Percentiles rank a stretch among this genome's conserved stretches.
These are phyloP conservation scores for Panzeria rudis DNA, from an alignment of 2,888 invertebrate genomes.

Conservation along the genomic window DNA sequence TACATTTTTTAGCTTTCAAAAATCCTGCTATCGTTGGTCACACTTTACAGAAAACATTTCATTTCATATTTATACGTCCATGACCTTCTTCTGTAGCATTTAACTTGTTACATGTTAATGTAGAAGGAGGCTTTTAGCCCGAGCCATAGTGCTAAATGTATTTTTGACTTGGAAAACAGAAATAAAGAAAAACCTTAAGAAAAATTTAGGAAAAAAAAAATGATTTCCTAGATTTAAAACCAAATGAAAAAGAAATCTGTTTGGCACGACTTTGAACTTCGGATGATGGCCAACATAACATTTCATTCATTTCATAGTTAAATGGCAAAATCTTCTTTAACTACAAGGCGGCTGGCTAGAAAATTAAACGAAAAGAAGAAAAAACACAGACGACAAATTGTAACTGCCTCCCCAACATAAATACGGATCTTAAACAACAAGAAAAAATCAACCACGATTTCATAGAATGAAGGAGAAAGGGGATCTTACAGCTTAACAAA, in stretches of 20 bases:
- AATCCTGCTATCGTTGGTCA: conserved; percentile 15
- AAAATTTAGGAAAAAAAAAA: conserved; percentile 24
- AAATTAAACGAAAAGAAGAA: conserved; percentile 3
- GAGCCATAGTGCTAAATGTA: conserved; percentile 21
- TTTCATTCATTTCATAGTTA: conserved; percentile 42
- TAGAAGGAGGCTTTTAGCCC: conserved; percentile 30
- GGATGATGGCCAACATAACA: conserved; percentile 66
- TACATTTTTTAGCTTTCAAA: neutral
- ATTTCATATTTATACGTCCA: conserved; percentile 57
- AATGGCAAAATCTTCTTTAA: conserved; percentile 49
- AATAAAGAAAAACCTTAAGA: conserved; percentile 7
- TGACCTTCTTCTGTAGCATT: conserved; percentile 69
- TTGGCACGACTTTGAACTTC: conserved; percentile 75
- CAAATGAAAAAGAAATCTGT: conserved; percentile 69
- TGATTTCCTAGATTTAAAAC: conserved; percentile 59
- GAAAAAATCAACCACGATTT: neutral
- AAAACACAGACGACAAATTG: conserved; percentile 57
- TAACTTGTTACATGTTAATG: conserved; percentile 67
- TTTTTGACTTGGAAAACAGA: neutral
- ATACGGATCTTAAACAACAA: neutral
- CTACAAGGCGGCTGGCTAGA: conserved; percentile 30
- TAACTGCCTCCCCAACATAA: conserved; percentile 24
- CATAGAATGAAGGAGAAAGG: neutral
- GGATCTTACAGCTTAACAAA: neutral
- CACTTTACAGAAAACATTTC: neutral